Percentiles rank a stretch among this genome's conserved stretches.
These are phyloP conservation scores for Caenorhabditis becei DNA, from an alignment of 2,888 invertebrate species.

Conservation along the genomic window DNA sequence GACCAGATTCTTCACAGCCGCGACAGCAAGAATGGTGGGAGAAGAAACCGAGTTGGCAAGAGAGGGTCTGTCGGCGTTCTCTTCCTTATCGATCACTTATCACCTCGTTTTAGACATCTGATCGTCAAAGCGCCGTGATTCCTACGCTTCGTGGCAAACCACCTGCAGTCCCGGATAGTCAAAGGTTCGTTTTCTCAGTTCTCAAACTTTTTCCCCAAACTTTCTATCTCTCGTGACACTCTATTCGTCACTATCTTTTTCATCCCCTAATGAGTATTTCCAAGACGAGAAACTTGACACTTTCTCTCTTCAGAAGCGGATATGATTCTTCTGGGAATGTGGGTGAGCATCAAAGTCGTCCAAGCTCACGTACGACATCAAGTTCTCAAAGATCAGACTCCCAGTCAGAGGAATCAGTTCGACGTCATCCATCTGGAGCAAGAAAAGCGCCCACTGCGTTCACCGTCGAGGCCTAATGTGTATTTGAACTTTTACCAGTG, in stretches of 20 bases:
- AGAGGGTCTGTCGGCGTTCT: conserved; percentile 52
- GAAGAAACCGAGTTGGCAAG: conserved; percentile 70
- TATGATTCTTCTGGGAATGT: conserved; percentile 63
- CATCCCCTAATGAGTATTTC: conserved; percentile 27
- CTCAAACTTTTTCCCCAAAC: not conserved
- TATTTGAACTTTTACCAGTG: not conserved
- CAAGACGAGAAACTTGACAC: conserved; percentile 18
- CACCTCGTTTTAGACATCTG: conserved; percentile 9
- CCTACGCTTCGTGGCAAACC: conserved; percentile 68
- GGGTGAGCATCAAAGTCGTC: conserved; percentile 62
- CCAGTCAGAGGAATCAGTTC: conserved; percentile 27
- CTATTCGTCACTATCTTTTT: no score
- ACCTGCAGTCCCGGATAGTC: conserved; percentile 61
- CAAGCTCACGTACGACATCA: conserved; percentile 51
- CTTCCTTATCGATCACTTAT: conserved; percentile 12
- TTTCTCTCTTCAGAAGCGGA: conserved; percentile 27
- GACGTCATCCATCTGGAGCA: conserved; percentile 32
- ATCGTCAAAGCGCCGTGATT: conserved; percentile 69
- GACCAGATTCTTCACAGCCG: conserved; percentile 60
- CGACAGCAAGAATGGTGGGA: conserved; percentile 74
- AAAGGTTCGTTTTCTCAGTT: conserved; percentile 38
- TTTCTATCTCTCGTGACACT: not conserved
- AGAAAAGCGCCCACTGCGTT: conserved; percentile 52
- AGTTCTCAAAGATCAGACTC: conserved; percentile 51
- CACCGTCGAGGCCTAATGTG: conserved; percentile 40